Percentiles rank a stretch among this genome's conserved stretches.
These are phyloP conservation scores for Metellina segmentata DNA, from an alignment of 2,888 invertebrate genomes.

Conservation along the genomic window DNA sequence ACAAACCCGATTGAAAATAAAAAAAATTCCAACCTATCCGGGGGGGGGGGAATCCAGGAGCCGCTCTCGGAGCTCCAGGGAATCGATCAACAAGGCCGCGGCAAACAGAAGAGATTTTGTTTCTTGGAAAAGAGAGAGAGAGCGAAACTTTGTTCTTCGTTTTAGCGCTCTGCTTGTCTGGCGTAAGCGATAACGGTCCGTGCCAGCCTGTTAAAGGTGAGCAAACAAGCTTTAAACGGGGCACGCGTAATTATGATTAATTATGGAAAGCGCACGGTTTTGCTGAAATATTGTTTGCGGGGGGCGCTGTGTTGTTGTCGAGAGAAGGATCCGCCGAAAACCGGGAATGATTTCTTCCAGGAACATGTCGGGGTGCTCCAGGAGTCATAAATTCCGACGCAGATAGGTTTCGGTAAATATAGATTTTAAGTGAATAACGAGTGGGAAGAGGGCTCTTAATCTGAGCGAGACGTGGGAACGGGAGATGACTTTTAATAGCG, in stretches of 20 bases:
- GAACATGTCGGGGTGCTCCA: not conserved
- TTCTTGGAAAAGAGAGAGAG: constrained; percentile 20
- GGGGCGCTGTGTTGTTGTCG: not conserved
- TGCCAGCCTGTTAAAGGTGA: constrained; percentile 45
- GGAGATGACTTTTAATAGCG: not conserved
- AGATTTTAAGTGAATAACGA: not conserved
- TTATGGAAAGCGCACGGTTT: constrained; percentile 37
- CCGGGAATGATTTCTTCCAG: constrained; percentile 24
- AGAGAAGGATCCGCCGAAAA: constrained; percentile 8
- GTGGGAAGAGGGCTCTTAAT: constrained; percentile 9
- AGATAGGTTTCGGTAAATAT: constrained; percentile 13
- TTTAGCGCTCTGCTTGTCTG: constrained; percentile 43
- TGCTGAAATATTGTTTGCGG: constrained; percentile 16
- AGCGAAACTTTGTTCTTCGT: constrained; percentile 57
- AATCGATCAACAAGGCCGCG: constrained; percentile 59
- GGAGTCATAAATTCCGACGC: constrained; percentile 25
- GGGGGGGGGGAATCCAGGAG: constrained; percentile 28
- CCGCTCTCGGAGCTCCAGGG: constrained; percentile 10
- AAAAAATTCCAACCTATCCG: not conserved
- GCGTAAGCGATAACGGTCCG: constrained; percentile 57
- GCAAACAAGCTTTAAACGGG: constrained; percentile 68
- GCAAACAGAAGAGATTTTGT: constrained; percentile 58
- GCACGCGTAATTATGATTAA: constrained; percentile 71
- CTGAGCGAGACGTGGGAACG: not conserved
- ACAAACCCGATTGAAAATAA: constrained; percentile 22